phyloP scores from a whole-genome alignment of 2,113 vertebrate species.

The Pseudonaja textilis region DNA sequence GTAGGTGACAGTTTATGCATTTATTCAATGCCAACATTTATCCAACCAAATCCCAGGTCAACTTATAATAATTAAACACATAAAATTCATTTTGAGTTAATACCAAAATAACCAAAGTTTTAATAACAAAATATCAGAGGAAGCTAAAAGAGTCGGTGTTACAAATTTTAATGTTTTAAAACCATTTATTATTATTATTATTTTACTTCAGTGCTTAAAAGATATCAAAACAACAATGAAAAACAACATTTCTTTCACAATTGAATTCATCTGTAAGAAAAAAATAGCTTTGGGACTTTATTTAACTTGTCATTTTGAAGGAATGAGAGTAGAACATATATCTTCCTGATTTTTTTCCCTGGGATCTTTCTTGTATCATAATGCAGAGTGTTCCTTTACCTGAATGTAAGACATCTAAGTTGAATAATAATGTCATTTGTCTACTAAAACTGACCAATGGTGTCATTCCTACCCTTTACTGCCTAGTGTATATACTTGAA shows the following conservation, averaged over 20 bases:
- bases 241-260: not conserved
- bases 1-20: not conserved
- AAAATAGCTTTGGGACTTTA: not conserved
- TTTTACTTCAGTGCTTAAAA: not conserved
- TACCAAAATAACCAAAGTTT: not conserved
- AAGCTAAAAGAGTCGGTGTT: not conserved
- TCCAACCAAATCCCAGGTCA: not conserved
- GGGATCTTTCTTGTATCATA: not conserved
- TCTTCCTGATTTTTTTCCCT: not conserved
- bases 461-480: not conserved
- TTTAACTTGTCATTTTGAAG: not conserved
- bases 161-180: not conserved
- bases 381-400: not conserved
- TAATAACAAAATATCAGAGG: not conserved
- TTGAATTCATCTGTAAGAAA: not conserved
- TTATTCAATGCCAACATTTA: not conserved
- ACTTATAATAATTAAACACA: not conserved
- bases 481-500: not conserved
- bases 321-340: not conserved
- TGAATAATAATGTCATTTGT: not conserved
- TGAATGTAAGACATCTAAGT: not conserved
- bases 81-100: not conserved
- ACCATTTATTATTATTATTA: not conserved
- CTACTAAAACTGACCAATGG: not conserved
- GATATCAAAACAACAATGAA: not conserved